phyloP scores from a whole-genome alignment of 2,888 invertebrate genomes.

The Sarcophaga rosellei region DNA sequence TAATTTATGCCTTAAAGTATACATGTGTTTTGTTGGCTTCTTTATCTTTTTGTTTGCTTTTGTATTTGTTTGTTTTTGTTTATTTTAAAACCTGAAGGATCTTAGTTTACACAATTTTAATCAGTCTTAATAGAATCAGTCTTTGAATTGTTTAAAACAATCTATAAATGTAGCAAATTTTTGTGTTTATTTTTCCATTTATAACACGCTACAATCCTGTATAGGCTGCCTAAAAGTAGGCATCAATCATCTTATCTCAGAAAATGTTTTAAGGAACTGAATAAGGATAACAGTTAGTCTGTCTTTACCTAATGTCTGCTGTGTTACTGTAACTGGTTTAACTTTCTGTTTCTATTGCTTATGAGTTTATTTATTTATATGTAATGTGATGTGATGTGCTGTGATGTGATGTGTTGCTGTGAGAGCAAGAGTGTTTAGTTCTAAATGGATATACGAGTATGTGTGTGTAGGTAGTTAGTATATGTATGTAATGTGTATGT shows the following conservation, averaged over 20 bases:
- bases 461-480: background rate
- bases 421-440: no score
- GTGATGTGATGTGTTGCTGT: no score
- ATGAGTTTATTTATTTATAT: no score
- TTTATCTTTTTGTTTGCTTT: slow-evolving; percentile 7
- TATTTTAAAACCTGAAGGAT: slow-evolving; percentile 36
- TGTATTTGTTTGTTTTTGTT: background rate
- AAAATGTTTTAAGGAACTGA: background rate
- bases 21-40: slow-evolving; percentile 41
- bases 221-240: no score
- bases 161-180: slow-evolving; percentile 43
- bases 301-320: no score
- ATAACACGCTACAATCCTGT: background rate
- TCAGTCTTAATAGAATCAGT: slow-evolving; percentile 66
- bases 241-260: no score
- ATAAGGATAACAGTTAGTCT: no score
- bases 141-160: slow-evolving; percentile 47
- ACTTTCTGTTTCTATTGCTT: no score
- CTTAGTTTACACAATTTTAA: slow-evolving; percentile 66
- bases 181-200: slow-evolving; percentile 14
- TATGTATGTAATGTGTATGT: slow-evolving; percentile 30
- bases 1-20: slow-evolving; percentile 36
- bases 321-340: no score
- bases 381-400: no score
- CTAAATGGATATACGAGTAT: slow-evolving; percentile 30